Conservation (phyloP, 2,888 invertebrate genomes). For the Tenthredo livida region DNA sequence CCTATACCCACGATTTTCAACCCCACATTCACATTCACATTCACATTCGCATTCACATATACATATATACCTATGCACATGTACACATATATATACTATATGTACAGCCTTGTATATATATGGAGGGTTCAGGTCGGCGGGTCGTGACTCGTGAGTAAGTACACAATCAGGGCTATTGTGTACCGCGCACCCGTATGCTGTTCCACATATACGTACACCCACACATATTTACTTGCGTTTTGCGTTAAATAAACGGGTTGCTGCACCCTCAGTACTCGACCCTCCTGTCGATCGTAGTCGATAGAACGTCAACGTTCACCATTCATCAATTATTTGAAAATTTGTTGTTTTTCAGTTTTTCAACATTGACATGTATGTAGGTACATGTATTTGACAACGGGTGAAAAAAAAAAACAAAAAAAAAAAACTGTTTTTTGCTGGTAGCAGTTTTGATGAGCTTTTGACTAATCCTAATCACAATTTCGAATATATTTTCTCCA, state of each 20-base stretch:
- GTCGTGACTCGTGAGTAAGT: conserved; percentile 42
- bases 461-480: background rate
- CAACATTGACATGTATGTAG: background rate
- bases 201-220: background rate
- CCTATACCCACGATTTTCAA: background rate
- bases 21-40: background rate
- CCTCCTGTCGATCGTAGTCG: conserved; percentile 9
- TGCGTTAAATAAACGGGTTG: conserved; percentile 23
- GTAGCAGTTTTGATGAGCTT: background rate
- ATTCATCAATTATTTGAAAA: conserved; percentile 6
- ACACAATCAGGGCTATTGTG: conserved; percentile 49
- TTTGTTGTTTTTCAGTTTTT: background rate
- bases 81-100: background rate
- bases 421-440: no score
- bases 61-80: background rate
- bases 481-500: background rate
- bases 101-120: background rate
- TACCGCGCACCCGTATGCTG: conserved; percentile 17
- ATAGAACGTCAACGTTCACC: conserved; percentile 4
- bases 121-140: background rate
- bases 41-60: background rate
- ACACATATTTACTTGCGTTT: background rate
- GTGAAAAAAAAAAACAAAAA: no score
- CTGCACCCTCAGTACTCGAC: background rate
- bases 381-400: background rate